phyloP scores from a whole-genome alignment of 1,140 invertebrate species.

The Melanaphis sacchari region DNA sequence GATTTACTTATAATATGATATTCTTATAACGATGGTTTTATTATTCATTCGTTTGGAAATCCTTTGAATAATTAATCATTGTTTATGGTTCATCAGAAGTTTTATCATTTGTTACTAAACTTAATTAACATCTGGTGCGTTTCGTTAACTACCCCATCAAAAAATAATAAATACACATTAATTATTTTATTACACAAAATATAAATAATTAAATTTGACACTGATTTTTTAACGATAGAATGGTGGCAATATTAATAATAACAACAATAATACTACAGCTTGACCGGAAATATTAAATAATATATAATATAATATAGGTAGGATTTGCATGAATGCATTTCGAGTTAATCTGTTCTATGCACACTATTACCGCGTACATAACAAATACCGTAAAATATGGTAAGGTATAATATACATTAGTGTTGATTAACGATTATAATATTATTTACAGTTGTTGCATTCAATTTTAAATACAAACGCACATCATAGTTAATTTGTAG shows the following conservation, averaged over 20 bases:
- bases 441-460: not conserved
- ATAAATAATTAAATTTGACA: not conserved
- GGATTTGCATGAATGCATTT: not conserved
- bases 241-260: not conserved
- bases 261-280: not conserved
- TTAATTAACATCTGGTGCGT: conserved; percentile 4
- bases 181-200: not conserved
- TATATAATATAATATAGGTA: not conserved
- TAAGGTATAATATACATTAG: not conserved
- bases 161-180: not conserved
- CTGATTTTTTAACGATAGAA: not conserved
- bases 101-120: conserved; percentile 38
- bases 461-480: not conserved
- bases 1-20: not conserved
- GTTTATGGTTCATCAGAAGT: not conserved
- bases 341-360: not conserved
- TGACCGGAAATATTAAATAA: not conserved
- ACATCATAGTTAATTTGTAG: not conserved
- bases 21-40: not conserved
- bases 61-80: conserved; percentile 21
- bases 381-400: not conserved
- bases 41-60: not conserved
- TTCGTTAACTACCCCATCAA: not conserved
- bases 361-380: not conserved
- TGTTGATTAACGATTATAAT: not conserved